These are phyloP conservation scores for Ferrisia virgata DNA, from an alignment of 2,888 invertebrate genomes.

Conservation along the genomic window DNA sequence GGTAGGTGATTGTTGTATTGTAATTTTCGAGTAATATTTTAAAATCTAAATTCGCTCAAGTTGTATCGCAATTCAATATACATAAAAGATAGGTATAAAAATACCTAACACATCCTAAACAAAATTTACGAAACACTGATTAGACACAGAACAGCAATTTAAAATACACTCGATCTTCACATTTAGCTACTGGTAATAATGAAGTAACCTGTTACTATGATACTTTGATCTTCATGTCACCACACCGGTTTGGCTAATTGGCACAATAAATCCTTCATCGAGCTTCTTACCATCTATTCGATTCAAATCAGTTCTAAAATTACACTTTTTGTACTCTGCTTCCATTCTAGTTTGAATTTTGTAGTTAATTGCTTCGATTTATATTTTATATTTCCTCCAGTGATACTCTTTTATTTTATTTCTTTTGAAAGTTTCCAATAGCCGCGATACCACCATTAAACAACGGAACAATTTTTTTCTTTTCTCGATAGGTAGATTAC, in stretches of 20 bases:
- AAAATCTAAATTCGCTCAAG: no score
- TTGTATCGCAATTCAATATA: no score
- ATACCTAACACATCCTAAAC: background rate
- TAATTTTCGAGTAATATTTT: no score
- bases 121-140: constrained; percentile 37
- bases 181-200: constrained; percentile 42
- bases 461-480: background rate
- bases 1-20: no score
- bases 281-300: constrained; percentile 29
- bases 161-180: constrained; percentile 35
- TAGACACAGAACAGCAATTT: constrained; percentile 5
- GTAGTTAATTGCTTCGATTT: constrained; percentile 38
- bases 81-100: no score
- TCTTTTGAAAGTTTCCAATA: background rate
- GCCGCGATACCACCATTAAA: no score
- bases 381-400: background rate
- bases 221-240: constrained; percentile 45
- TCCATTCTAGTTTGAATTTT: constrained; percentile 19
- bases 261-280: constrained; percentile 44
- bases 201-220: constrained; percentile 44
- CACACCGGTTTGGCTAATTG: constrained; percentile 45
- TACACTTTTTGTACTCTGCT: background rate
- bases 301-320: constrained; percentile 42
- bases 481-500: background rate
- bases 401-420: background rate